phyloP scores from a whole-genome alignment of 2,797 vertebrate genomes.

The Heliangelus exortis region DNA sequence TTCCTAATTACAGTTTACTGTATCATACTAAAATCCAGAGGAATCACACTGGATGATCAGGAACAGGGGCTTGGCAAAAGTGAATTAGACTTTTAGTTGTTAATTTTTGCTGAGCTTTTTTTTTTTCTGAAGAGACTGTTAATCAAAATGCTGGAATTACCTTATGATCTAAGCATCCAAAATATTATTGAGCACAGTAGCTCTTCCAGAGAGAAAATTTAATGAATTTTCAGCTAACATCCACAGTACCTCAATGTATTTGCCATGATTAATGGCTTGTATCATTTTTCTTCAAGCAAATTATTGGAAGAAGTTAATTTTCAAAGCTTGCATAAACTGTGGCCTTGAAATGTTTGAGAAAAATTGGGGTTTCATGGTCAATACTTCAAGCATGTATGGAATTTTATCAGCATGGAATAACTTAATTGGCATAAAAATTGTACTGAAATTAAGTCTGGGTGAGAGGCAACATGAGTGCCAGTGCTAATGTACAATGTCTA shows the following conservation, averaged over 20 bases:
- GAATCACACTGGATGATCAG: neutral
- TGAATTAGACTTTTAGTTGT: neutral
- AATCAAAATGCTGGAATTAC: neutral
- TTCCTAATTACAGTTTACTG: neutral
- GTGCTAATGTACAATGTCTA: neutral
- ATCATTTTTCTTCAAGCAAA: constrained; percentile 30
- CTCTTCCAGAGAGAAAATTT: constrained; percentile 10
- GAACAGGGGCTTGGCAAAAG: neutral
- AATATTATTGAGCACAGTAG: neutral
- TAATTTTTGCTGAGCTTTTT: neutral
- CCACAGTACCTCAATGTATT: neutral
- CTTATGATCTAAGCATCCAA: neutral
- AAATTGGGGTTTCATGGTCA: neutral
- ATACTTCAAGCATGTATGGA: neutral
- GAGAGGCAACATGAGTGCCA: neutral
- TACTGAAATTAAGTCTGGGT: neutral
- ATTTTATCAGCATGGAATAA: neutral
- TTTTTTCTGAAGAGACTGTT: neutral
- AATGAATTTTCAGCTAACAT: neutral
- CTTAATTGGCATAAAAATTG: neutral
- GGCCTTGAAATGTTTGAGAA: neutral
- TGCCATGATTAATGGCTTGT: constrained; percentile 16
- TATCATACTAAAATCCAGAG: neutral
- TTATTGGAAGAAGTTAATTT: constrained; percentile 14
- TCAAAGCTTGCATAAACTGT: neutral